These are phyloP conservation scores for Tridacna gigas DNA, from an alignment of 2,888 invertebrate species.

Conservation along the genomic window DNA sequence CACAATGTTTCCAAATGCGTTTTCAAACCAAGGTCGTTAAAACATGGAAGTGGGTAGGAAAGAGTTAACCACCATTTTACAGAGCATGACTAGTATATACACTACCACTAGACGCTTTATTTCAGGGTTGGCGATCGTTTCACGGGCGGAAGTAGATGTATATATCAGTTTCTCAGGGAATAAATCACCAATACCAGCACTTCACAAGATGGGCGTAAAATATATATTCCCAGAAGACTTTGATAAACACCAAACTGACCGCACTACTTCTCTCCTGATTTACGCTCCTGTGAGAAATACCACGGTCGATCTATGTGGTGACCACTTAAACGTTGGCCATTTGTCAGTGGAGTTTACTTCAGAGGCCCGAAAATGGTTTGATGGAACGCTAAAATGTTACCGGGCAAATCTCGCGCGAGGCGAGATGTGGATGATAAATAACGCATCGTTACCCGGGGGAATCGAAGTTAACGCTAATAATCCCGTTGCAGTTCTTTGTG, in stretches of 20 bases:
- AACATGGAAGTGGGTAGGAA: not conserved
- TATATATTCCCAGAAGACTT: constrained; percentile 13
- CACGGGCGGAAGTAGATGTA: not conserved
- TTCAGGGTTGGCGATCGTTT: constrained; percentile 3
- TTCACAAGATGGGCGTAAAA: constrained; percentile 13
- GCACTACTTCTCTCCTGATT: constrained; percentile 11
- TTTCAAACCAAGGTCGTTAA: not conserved
- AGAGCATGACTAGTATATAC: not conserved
- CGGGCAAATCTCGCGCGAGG: constrained; percentile 15
- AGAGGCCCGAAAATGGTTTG: constrained; percentile 9
- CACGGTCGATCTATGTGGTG: constrained; percentile 8
- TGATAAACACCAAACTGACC: constrained; percentile 16
- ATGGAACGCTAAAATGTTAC: constrained; percentile 19
- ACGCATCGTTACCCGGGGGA: constrained; percentile 8
- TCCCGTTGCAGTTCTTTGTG: constrained; percentile 9
- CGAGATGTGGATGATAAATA: constrained; percentile 28
- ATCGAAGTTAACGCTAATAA: constrained; percentile 18
- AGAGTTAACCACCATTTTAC: not conserved
- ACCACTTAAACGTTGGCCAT: constrained; percentile 8
- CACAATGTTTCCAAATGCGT: not conserved
- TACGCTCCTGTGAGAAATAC: constrained; percentile 13
- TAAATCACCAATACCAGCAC: not conserved
- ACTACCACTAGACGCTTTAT: not conserved
- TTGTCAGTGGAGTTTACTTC: constrained; percentile 6
- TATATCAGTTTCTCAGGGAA: constrained; percentile 1